A percentile compares a stretch with the other conserved stretches of the same genome.
Evolutionary conservation across 2,797 vertebrate genomes (phyloP).

Genomic region (Schizothorax lantsangensis): DNA sequence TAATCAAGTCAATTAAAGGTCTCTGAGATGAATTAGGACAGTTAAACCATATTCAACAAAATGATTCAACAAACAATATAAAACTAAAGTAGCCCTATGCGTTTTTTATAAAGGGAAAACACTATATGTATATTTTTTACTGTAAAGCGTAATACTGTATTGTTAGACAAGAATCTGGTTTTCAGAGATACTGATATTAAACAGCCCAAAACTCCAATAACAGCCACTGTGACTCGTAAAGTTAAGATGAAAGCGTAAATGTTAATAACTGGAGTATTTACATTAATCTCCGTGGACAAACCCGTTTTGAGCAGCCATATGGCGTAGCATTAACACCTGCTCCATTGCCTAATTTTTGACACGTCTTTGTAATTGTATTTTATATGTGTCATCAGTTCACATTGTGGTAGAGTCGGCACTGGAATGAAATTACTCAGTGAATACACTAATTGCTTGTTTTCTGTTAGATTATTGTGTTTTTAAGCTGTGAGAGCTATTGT

Average conservation of each 20-base stretch:
- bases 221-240: conserved; percentile 49
- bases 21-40: neutral
- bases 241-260: conserved; percentile 58
- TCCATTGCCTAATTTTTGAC: conserved; percentile 49
- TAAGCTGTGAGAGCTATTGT: conserved; percentile 36
- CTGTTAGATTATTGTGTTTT: conserved; percentile 51
- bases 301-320: conserved; percentile 59
- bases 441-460: conserved; percentile 47
- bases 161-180: neutral
- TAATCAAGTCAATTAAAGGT: neutral
- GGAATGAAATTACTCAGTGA: conserved; percentile 21
- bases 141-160: neutral
- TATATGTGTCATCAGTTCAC: conserved; percentile 36
- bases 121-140: neutral
- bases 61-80: neutral
- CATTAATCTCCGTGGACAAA: conserved; percentile 44
- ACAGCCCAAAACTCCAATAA: conserved; percentile 35
- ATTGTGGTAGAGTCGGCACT: conserved; percentile 20
- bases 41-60: neutral
- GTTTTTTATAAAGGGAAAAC: neutral
- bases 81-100: too few relatives aligned
- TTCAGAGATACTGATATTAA: conserved; percentile 45
- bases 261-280: conserved; percentile 56
- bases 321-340: conserved; percentile 57
- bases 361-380: conserved; percentile 21